phyloP scores from a whole-genome alignment of 1,140 invertebrate species.

The Orchesella cincta region DNA sequence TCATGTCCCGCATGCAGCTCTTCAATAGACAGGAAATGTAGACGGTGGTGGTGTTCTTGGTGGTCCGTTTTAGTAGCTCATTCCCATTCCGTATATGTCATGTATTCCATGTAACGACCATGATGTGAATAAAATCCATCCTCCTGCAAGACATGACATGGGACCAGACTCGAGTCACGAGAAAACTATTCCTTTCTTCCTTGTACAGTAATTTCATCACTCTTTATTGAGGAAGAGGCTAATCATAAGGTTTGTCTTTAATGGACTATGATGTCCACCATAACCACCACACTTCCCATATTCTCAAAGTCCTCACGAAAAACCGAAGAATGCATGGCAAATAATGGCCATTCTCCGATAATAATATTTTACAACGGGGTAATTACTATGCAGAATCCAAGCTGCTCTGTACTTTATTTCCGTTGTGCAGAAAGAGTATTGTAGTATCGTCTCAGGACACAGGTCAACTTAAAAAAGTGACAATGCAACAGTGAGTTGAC shows the following conservation, averaged over 20 bases:
- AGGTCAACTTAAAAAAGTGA: neutral
- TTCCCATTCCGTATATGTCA: no score
- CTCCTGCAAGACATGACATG: slow-evolving; percentile 24
- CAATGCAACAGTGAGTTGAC: neutral
- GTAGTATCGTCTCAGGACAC: no score
- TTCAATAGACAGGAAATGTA: neutral
- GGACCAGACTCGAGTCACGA: slow-evolving; percentile 33
- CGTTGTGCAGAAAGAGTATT: no score
- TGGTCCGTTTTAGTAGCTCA: no score
- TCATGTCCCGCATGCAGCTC: neutral
- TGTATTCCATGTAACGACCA: no score
- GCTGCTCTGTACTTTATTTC: no score
- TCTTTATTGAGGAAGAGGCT: slow-evolving; percentile 51
- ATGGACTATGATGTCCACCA: slow-evolving; percentile 36
- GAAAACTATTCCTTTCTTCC: slow-evolving; percentile 33
- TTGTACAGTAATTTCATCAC: slow-evolving; percentile 50
- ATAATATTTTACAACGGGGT: no score
- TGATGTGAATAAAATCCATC: slow-evolving; percentile 26
- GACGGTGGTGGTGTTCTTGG: neutral
- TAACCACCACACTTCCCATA: neutral
- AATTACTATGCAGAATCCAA: no score
- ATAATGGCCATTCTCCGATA: no score
- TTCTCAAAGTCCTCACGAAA: neutral
- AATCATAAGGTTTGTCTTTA: slow-evolving; percentile 50
- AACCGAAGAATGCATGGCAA: neutral